Percentiles rank a stretch among this genome's conserved stretches.
Conservation (phyloP, 2,888 invertebrate genomes). For the Sarcophaga rosellei region DNA sequence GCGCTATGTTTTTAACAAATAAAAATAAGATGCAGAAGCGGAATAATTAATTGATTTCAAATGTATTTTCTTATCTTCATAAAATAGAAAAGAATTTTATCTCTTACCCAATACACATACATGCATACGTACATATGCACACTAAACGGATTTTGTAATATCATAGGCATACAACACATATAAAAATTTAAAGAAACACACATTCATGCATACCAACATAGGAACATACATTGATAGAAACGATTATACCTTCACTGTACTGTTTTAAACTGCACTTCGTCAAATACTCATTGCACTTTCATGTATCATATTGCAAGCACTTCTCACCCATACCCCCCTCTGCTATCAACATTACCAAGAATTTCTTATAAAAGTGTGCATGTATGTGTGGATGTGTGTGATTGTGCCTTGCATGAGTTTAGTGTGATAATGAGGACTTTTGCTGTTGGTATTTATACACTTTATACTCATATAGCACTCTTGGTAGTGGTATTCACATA, state of each 20-base stretch:
- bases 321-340: background rate
- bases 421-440: constrained; percentile 66
- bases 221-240: background rate
- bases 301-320: constrained; percentile 38
- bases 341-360: background rate
- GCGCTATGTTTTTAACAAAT: too few species aligned
- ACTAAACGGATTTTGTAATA: constrained; percentile 43
- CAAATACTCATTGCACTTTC: constrained; percentile 23
- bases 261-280: constrained; percentile 27
- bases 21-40: too few species aligned
- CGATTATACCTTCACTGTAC: constrained; percentile 10
- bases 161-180: background rate
- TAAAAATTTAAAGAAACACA: background rate
- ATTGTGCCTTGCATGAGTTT: constrained; percentile 19
- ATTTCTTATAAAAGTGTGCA: background rate
- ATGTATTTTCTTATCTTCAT: background rate
- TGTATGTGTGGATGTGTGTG: constrained; percentile 15
- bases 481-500: constrained; percentile 49
- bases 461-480: constrained; percentile 45
- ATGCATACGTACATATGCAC: too few species aligned
- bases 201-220: background rate
- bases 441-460: constrained; percentile 61
- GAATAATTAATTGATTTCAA: too few species aligned
- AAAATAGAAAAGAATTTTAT: background rate
- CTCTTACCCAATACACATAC: background rate